phyloP scores from a whole-genome alignment of 2,888 invertebrate genomes.

The Xestia c-nigrum region DNA sequence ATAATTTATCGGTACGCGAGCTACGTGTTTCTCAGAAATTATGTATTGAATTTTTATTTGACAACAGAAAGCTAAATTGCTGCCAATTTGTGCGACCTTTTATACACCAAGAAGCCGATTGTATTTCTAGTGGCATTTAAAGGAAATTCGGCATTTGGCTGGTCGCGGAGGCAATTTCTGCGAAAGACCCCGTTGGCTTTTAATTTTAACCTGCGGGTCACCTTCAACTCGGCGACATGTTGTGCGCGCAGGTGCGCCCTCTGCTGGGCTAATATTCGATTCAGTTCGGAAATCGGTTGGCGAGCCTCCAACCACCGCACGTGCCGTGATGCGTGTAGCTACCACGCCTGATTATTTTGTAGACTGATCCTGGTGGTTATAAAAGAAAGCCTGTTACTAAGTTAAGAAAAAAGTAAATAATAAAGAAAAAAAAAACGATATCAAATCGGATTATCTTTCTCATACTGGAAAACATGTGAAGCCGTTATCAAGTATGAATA shows the following conservation, averaged over 20 bases:
- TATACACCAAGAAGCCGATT: conserved; percentile 43
- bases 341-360: conserved; percentile 44
- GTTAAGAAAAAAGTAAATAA: too few species aligned
- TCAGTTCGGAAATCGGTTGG: conserved; percentile 68
- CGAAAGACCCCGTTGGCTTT: conserved; percentile 65
- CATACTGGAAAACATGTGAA: conserved; percentile 4
- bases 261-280: conserved; percentile 61
- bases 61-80: conserved; percentile 25
- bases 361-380: conserved; percentile 33
- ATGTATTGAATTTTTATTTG: conserved; percentile 38
- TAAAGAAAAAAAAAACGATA: not conserved
- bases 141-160: conserved; percentile 62
- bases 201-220: conserved; percentile 65
- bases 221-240: conserved; percentile 64
- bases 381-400: conserved; percentile 1
- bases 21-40: conserved; percentile 53
- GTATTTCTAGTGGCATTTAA: conserved; percentile 46
- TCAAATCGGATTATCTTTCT: not conserved
- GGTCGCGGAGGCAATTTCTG: conserved; percentile 53
- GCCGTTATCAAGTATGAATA: conserved; percentile 1
- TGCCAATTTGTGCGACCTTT: conserved; percentile 53
- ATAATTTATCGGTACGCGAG: conserved; percentile 42
- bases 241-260: conserved; percentile 66
- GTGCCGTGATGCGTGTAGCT: conserved; percentile 60
- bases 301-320: conserved; percentile 69